These are phyloP conservation scores for Thalassophryne amazonica DNA, from an alignment of 2,797 vertebrate species.

Conservation along the genomic window DNA sequence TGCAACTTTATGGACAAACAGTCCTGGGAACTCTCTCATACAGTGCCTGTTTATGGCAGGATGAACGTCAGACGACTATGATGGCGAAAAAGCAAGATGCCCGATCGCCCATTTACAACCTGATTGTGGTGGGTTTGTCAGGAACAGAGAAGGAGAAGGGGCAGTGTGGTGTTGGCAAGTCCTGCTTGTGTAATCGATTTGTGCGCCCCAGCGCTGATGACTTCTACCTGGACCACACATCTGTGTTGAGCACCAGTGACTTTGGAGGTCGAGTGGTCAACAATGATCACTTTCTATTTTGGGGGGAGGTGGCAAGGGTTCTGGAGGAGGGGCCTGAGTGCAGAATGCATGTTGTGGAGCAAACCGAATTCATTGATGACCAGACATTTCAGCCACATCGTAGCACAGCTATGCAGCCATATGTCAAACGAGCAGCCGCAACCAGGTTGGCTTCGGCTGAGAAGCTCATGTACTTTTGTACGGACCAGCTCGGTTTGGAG, in stretches of 20 bases:
- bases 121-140: constrained; percentile 95
- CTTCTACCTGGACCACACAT: constrained; percentile 96
- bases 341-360: constrained; percentile 92
- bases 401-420: constrained; percentile 96
- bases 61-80: constrained; percentile 86
- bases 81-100: constrained; percentile 99
- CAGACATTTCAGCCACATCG: constrained; percentile 98
- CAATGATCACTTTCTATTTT: constrained; percentile 98
- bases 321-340: constrained; percentile 92
- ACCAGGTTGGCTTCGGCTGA: constrained; percentile 95
- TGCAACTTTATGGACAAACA: constrained; percentile 63
- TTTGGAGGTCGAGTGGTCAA: constrained; percentile 98
- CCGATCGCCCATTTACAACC: constrained; percentile 91
- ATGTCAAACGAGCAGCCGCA: constrained; percentile 92
- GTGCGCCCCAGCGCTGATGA: constrained; percentile 93
- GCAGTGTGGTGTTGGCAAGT: constrained; percentile 95
- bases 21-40: constrained; percentile 71
- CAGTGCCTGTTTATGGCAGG: constrained; percentile 83
- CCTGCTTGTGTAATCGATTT: constrained; percentile 94
- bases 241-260: constrained; percentile 97
- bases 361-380: constrained; percentile 98
- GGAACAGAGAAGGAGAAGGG: constrained; percentile 98
- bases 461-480: constrained; percentile 99
- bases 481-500: constrained; percentile 95
- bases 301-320: constrained; percentile 88